Percentiles rank a stretch among this genome's conserved stretches.
phyloP scores from a whole-genome alignment of 2,888 invertebrate species.

The Ectemnius lituratus region DNA sequence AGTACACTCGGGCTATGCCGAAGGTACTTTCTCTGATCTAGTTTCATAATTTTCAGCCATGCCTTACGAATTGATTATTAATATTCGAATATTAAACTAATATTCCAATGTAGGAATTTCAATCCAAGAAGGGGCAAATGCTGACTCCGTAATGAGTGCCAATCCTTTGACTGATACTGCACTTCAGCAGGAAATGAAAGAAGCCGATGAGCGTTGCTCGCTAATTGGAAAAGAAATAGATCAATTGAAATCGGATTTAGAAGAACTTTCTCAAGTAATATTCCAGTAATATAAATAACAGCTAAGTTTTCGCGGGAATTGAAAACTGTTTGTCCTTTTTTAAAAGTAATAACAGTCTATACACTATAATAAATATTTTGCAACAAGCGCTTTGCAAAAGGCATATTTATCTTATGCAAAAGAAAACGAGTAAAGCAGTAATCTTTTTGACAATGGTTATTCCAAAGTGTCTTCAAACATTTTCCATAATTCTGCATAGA shows the following conservation, averaged over 20 bases:
- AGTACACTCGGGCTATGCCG: conserved; percentile 19
- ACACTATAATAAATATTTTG: too few relatives aligned
- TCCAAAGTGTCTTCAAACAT: neutral
- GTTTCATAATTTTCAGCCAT: too few relatives aligned
- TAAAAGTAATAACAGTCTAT: too few relatives aligned
- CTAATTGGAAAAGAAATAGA: conserved; percentile 77
- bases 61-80: too few relatives aligned
- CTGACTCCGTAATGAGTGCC: conserved; percentile 59
- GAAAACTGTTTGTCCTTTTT: too few relatives aligned
- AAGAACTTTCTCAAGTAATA: conserved; percentile 73
- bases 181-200: conserved; percentile 77
- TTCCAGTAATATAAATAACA: neutral
- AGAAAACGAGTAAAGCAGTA: too few relatives aligned
- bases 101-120: conserved; percentile 38
- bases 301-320: too few relatives aligned
- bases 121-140: conserved; percentile 47
- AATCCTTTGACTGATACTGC: conserved; percentile 66
- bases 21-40: conserved; percentile 29
- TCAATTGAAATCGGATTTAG: conserved; percentile 77
- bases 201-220: conserved; percentile 76
- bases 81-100: neutral
- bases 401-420: too few relatives aligned
- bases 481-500: conserved; percentile 73
- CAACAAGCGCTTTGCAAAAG: too few relatives aligned
- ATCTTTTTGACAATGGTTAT: too few relatives aligned